These are phyloP conservation scores for Porphyrio hochstetteri DNA, from an alignment of 2,113 vertebrate species.

Conservation along the genomic window DNA sequence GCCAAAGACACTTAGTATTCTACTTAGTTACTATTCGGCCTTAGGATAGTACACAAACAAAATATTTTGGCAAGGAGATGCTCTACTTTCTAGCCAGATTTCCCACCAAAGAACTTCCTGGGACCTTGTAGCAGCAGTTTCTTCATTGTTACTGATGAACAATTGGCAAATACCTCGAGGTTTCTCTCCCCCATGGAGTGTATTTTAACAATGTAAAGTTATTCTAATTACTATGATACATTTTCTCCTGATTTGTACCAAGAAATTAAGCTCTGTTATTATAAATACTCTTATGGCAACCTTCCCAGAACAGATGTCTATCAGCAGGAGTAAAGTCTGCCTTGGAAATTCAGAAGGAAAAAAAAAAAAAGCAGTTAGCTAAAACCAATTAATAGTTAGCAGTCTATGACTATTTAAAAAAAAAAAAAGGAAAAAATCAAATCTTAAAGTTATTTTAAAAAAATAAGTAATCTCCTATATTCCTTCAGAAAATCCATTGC, in stretches of 20 bases:
- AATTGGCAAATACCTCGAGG: background rate
- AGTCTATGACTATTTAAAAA: background rate
- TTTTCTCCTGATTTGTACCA: background rate
- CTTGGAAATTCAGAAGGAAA: background rate
- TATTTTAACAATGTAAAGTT: background rate
- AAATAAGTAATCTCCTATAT: background rate
- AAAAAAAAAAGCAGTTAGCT: background rate
- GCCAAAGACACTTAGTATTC: background rate
- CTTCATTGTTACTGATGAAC: background rate
- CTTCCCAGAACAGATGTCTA: background rate
- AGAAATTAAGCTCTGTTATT: background rate
- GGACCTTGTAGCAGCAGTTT: background rate
- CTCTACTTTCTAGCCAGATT: background rate
- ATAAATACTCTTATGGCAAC: background rate
- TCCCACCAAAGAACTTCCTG: background rate
- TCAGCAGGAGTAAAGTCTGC: background rate
- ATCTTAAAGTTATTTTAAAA: background rate
- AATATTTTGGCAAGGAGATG: background rate
- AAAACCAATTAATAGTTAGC: background rate
- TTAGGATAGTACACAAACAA: background rate
- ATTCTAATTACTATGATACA: background rate
- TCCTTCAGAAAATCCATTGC: background rate
- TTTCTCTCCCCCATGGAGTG: background rate
- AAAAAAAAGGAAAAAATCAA: rapidly evolving
- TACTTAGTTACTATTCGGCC: background rate